These are phyloP conservation scores for Mesembrinibis cayennensis DNA, from an alignment of 2,113 vertebrate species.

Conservation along the genomic window DNA sequence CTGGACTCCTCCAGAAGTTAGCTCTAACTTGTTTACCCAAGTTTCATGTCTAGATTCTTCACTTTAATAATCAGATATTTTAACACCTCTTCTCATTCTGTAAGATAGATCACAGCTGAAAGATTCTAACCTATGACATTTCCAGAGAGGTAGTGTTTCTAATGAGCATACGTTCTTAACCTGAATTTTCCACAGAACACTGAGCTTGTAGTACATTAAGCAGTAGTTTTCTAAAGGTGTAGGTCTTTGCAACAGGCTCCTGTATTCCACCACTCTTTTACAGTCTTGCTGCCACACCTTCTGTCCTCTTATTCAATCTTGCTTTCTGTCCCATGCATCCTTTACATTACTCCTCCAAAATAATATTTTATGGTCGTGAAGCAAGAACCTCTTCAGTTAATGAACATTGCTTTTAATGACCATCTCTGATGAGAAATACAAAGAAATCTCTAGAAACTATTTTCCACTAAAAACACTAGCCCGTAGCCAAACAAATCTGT, in stretches of 20 bases:
- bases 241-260: background rate
- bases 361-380: background rate
- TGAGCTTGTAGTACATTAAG: background rate
- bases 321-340: background rate
- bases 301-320: background rate
- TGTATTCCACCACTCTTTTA: background rate
- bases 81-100: background rate
- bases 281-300: background rate
- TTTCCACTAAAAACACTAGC: background rate
- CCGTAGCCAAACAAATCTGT: background rate
- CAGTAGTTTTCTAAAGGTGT: background rate
- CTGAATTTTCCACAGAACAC: background rate
- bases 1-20: background rate
- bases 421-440: background rate
- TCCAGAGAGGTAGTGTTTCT: background rate
- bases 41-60: background rate
- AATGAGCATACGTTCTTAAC: accelerated
- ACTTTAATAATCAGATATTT: background rate
- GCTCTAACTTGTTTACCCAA: background rate
- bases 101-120: background rate
- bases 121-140: background rate
- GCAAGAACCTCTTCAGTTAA: background rate
- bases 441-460: background rate
- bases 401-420: background rate
- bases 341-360: background rate